Evolutionary conservation across 2,797 vertebrate species (phyloP).

Genomic region (Argya squamiceps): DNA sequence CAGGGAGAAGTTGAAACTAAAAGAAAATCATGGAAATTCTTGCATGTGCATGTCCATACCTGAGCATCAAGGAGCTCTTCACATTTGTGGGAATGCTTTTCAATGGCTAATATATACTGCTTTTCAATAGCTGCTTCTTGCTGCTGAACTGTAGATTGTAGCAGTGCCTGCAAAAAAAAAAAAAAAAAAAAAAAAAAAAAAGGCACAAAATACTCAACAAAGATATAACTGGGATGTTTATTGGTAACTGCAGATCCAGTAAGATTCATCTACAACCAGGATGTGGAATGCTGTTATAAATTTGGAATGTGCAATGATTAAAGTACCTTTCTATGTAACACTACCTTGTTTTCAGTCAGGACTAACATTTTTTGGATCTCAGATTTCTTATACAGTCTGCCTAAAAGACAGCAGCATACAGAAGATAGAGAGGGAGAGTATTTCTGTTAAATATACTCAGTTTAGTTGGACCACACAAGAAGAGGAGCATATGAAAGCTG

Average conservation of each 20-base stretch:
- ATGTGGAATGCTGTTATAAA: conserved; percentile 15
- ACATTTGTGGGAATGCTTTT: conserved; percentile 77
- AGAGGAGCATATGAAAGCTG: conserved; percentile 70
- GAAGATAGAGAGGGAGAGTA: conserved; percentile 66
- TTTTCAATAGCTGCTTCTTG: conserved; percentile 75
- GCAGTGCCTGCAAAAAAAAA: conserved; percentile 72
- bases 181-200: conserved; percentile 57
- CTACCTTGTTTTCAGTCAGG: conserved; percentile 36
- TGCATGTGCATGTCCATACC: conserved; percentile 43
- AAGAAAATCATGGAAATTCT: not conserved
- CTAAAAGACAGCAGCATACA: conserved; percentile 40
- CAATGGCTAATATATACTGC: conserved; percentile 72
- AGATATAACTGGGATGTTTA: not conserved
- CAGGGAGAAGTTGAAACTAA: not conserved
- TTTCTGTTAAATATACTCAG: conserved; percentile 60
- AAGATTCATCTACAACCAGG: conserved; percentile 13
- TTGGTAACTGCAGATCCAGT: not conserved
- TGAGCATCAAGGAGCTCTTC: conserved; percentile 77
- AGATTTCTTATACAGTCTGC: conserved; percentile 38
- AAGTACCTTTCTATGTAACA: conserved; percentile 39
- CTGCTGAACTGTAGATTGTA: conserved; percentile 75
- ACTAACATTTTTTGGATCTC: conserved; percentile 42
- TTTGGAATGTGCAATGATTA: not conserved
- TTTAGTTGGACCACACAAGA: conserved; percentile 78
- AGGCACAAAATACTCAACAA: not conserved